Evolutionary conservation across 2,113 vertebrate species (phyloP), one percentile per base, ranked within the genome.

Genomic region (western clawed frog (Xenopus tropicalis)): DNA sequence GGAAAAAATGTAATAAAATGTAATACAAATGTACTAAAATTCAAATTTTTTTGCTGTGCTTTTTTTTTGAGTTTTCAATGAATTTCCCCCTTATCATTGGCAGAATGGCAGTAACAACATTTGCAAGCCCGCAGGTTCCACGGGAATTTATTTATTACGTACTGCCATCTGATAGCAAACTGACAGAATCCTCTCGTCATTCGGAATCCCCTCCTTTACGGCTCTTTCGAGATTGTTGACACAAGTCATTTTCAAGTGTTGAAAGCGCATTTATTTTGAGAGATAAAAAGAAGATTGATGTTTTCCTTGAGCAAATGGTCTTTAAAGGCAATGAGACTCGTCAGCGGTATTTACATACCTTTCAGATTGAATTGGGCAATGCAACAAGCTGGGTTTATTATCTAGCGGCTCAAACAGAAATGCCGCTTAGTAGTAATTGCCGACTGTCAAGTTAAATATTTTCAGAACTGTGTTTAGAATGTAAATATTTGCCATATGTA

Each of bases 211-310:
- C 51, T 66, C 21, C 23, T 23, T 16, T 14, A 17, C 1, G 46
- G 46, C 46, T 48, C 14, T 51, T 19, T 59, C 44, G 79, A 21
- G 29, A 1, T 20, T 61, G 76, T 78, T 81, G 37, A 77, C 59
- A 79, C 57, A 14, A 59, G 23, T 78, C 73, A 21, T 66, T 75
- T 71, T 25, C 70, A 65, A 11, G 20, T 42, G 66, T 71, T 66
- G 79, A 58, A 54, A 69, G 51, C 43, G 3, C 42, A 70, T 73
- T 74, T 65, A 67, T 58, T 66, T 72, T 25, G 29, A 54, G 58
- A 62, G 46, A 65, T 68, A 65, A 57, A 78, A 58, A 58, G 37
- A 51, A 78, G 71, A 74, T 68, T 74, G 70, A 69, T 66, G 65
- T 65, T 64, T 78, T 74, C 66, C 51, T 48, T 63, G 43, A 64